phyloP scores from a whole-genome alignment of 1,140 invertebrate genomes.

The Piezodorus guildinii region DNA sequence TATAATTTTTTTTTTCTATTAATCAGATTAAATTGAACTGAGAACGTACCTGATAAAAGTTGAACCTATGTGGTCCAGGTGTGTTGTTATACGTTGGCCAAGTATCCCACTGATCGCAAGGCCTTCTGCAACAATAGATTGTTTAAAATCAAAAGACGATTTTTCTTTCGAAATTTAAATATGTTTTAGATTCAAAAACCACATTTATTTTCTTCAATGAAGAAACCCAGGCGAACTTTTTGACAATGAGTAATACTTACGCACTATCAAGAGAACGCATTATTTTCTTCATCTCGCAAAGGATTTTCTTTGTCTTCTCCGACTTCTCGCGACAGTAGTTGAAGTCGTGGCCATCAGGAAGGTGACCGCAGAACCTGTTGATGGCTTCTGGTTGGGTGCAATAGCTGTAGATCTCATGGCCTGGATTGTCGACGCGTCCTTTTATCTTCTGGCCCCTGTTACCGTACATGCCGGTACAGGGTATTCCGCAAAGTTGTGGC shows the following conservation, averaged over 20 bases:
- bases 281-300: constrained; percentile 18
- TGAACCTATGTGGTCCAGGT: constrained; percentile 21
- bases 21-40: too few species aligned
- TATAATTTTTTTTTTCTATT: too few species aligned
- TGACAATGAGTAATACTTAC: not conserved
- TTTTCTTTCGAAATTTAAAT: too few species aligned
- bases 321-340: constrained; percentile 13
- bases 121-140: not conserved
- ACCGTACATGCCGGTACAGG: not conserved
- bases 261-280: constrained; percentile 12
- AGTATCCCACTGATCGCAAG: constrained; percentile 23
- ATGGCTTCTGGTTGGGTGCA: not conserved
- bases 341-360: constrained; percentile 18
- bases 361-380: constrained; percentile 18
- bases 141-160: too few species aligned
- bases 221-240: too few species aligned
- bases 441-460: not conserved
- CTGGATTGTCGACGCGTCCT: not conserved
- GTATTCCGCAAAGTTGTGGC: too few species aligned
- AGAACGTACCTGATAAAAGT: constrained; percentile 14
- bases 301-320: constrained; percentile 15
- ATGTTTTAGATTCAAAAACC: too few species aligned
- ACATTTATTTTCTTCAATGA: too few species aligned
- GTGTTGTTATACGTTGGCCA: constrained; percentile 17
- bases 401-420: not conserved